Evolutionary conservation across 2,888 invertebrate species (phyloP).

Genomic region (Anoplius nigerrimus): DNA sequence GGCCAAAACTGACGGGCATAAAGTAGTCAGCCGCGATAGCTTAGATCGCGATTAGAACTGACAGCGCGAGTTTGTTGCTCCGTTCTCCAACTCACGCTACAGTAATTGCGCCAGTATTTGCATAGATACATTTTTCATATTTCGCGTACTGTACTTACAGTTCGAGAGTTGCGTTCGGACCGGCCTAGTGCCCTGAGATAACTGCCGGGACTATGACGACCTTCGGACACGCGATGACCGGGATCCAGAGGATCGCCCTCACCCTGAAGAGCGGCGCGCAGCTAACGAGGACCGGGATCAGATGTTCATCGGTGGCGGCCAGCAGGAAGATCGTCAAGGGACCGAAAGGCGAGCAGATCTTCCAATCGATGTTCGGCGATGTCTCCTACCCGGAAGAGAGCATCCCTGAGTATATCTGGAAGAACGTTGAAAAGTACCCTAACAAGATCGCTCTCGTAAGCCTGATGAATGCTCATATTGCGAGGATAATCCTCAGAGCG

Average conservation of each 20-base stretch:
- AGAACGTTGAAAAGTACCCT: constrained; percentile 42
- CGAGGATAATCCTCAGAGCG: no score
- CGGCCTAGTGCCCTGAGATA: no score
- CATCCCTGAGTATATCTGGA: constrained; percentile 65
- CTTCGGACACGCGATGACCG: constrained; percentile 25
- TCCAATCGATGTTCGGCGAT: constrained; percentile 53
- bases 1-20: no score
- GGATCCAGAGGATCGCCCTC: constrained; percentile 17
- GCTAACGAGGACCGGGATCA: background rate
- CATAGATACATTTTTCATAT: no score
- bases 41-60: no score
- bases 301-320: background rate
- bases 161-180: no score
- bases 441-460: constrained; percentile 65
- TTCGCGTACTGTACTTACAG: no score
- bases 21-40: no score
- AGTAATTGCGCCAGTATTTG: no score
- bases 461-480: constrained; percentile 7
- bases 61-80: no score
- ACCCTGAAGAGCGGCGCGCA: constrained; percentile 9
- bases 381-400: constrained; percentile 44
- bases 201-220: constrained; percentile 28
- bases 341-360: constrained; percentile 64
- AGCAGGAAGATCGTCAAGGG: constrained; percentile 48
- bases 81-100: no score